These are phyloP conservation scores for Pyralis farinalis DNA, from an alignment of 2,888 invertebrate species.

Conservation along the genomic window DNA sequence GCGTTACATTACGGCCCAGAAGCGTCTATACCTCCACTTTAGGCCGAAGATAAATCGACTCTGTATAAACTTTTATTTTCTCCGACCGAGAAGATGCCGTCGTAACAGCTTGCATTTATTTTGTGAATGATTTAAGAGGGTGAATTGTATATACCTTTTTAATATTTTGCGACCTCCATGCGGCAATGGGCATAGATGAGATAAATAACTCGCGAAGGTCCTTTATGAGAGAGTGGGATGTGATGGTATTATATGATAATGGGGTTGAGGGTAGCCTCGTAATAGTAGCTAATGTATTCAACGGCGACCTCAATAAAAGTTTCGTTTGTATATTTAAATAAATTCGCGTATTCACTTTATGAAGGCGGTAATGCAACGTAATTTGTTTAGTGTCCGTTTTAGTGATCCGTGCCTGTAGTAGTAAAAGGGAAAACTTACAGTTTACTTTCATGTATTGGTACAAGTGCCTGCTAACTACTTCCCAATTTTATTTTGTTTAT, in stretches of 20 bases:
- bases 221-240: slow-evolving; percentile 11
- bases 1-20: slow-evolving; percentile 28
- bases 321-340: slow-evolving; percentile 6
- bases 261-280: slow-evolving; percentile 1
- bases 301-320: slow-evolving; percentile 8
- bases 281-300: slow-evolving; percentile 4
- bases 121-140: slow-evolving; percentile 42
- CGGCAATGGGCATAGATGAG: slow-evolving; percentile 7
- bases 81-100: slow-evolving; percentile 25
- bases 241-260: slow-evolving; percentile 16
- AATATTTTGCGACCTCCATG: slow-evolving; percentile 9
- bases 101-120: slow-evolving; percentile 60
- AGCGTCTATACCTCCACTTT: slow-evolving; percentile 32
- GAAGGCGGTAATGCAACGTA: not conserved
- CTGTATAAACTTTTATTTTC: slow-evolving; percentile 49
- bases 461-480: too few relatives aligned
- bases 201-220: slow-evolving; percentile 8
- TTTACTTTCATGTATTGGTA: too few relatives aligned
- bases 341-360: not conserved
- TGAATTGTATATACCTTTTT: slow-evolving; percentile 13
- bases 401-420: too few relatives aligned
- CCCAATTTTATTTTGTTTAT: too few relatives aligned
- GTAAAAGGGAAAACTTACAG: too few relatives aligned
- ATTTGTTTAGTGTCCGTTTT: too few relatives aligned
- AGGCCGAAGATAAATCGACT: slow-evolving; percentile 48